Conservation (phyloP, 2,888 invertebrate genomes). For the Pediacus dermestoides region DNA sequence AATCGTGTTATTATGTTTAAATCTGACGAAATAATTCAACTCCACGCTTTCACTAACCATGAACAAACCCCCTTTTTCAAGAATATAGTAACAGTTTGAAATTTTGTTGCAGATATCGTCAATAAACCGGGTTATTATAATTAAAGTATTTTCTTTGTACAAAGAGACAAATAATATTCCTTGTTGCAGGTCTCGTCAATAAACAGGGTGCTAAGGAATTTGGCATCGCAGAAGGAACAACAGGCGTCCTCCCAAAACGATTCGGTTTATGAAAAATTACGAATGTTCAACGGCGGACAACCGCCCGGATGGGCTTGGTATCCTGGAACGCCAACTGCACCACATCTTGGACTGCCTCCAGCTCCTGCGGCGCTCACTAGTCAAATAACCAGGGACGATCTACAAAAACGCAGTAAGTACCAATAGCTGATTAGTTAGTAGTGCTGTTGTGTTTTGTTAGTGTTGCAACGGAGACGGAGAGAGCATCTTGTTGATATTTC, state of each 20-base stretch:
- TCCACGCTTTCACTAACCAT: too few species aligned
- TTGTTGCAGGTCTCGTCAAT: constrained; percentile 89
- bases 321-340: constrained; percentile 69
- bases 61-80: too few species aligned
- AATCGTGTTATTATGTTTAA: too few species aligned
- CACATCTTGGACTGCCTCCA: constrained; percentile 61
- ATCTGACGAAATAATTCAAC: too few species aligned
- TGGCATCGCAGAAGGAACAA: constrained; percentile 95
- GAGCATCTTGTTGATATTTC: too few species aligned
- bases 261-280: constrained; percentile 89
- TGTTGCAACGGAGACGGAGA: too few species aligned
- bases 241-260: constrained; percentile 79
- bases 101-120: constrained; percentile 24
- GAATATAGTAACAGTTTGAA: too few species aligned
- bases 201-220: constrained; percentile 93
- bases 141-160: too few species aligned
- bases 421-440: not conserved
- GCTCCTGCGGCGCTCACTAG: constrained; percentile 52
- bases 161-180: constrained; percentile 16
- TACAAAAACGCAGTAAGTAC: constrained; percentile 71
- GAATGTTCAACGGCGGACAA: constrained; percentile 94
- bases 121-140: not conserved
- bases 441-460: not conserved
- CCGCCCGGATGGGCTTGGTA: constrained; percentile 86
- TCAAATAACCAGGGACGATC: constrained; percentile 62